Evolutionary conservation across 2,888 invertebrate species (phyloP), one percentile per base, ranked within the genome.

Genomic region (Dyspetes luteomarginatus): DNA sequence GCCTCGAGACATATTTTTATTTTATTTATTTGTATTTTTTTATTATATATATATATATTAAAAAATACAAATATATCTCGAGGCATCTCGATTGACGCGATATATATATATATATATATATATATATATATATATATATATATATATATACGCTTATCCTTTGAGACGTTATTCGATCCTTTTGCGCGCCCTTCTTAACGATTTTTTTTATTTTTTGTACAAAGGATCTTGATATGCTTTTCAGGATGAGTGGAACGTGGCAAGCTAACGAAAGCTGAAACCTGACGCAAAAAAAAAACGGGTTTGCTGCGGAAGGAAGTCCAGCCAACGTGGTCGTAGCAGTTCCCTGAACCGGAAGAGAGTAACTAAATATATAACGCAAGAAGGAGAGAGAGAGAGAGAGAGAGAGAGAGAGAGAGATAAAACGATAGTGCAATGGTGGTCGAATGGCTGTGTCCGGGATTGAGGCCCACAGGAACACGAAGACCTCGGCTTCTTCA

Each of bases 401-500:
- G 62, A 71, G 17, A 67, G 50, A 52, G 58, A 30, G 52, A 30
- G n/a, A 48, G 52, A 73, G 22, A 24, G 65, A 62, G 26, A 24
- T 50, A 43, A 65, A 41, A 41, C 48, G 69, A 83, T 84, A 62
- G 50, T 68, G 86, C 86, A 83, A 92, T 92, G 92, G 91, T 92
- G 73, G 91, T 92, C 82, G 91, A 92, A 85, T 92, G 92, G 92
- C 86, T 92, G 72, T 92, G 92, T 79, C 91, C 92, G 84, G 92
- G 92, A 86, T 88, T 92, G 81, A 89, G 91, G 88, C 91, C 91
- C 81, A 88, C 91, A 85, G 91, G 91, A 84, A 91, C 94, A 90
- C 94, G 94, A 86, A 93, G 94, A 91, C 94, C 95, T 88, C 94
- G 94, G 90, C 93, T 94, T 83, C 92, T 94, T 89, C 95, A 95